Evolutionary conservation across 1,140 invertebrate genomes (phyloP).

Genomic region (Drosophila burlai): DNA sequence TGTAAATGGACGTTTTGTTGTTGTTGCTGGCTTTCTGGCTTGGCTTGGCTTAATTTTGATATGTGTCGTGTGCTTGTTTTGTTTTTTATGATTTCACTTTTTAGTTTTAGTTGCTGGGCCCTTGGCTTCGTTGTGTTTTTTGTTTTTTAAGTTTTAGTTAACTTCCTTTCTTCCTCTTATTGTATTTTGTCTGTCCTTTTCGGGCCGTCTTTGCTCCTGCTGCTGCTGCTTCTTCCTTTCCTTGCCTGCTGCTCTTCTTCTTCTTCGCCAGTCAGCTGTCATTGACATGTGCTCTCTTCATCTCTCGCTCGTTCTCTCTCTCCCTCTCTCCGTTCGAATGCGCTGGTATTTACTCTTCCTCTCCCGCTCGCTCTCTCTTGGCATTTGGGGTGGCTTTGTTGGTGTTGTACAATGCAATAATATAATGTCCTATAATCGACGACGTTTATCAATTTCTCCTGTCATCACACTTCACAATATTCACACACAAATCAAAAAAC

Average conservation of each 20-base stretch:
- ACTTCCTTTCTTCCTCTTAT: constrained; percentile 32
- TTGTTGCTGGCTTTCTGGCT: constrained; percentile 28
- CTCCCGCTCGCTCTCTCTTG: constrained; percentile 11
- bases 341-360: constrained; percentile 12
- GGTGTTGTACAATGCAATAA: constrained; percentile 57
- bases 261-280: constrained; percentile 72
- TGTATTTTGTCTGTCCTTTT: constrained; percentile 55
- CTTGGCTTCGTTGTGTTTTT: constrained; percentile 8
- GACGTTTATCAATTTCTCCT: constrained; percentile 31
- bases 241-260: constrained; percentile 11
- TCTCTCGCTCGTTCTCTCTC: constrained; percentile 49
- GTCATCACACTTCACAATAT: constrained; percentile 2
- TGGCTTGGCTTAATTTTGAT: constrained; percentile 40
- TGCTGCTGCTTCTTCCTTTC: constrained; percentile 45
- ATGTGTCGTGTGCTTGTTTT: constrained; percentile 37
- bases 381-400: constrained; percentile 47
- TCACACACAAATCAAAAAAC: neutral
- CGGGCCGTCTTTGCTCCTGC: constrained; percentile 36
- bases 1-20: constrained; percentile 74
- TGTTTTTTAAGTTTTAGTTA: constrained; percentile 8
- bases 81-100: constrained; percentile 1
- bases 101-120: constrained; percentile 4
- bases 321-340: constrained; percentile 36
- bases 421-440: constrained; percentile 53
- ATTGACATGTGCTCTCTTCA: constrained; percentile 67